Evolutionary conservation across 1,140 invertebrate species (phyloP).

Genomic region (Sinonovacula constricta): DNA sequence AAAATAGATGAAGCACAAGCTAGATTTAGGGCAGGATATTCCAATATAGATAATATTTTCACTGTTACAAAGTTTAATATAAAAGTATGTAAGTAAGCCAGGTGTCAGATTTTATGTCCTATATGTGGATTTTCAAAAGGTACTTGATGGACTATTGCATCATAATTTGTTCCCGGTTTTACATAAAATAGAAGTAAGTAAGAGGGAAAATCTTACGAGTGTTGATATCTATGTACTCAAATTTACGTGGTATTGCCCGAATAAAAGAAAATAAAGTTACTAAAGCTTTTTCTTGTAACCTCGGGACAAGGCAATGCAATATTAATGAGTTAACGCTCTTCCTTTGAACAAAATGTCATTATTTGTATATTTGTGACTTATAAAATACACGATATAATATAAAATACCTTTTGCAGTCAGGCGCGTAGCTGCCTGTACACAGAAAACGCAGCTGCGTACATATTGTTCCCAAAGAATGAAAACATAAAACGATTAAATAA

Average conservation of each 20-base stretch:
- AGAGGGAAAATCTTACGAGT: conserved; percentile 7
- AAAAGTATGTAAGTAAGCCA: conserved; percentile 12
- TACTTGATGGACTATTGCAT: neutral
- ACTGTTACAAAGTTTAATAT: conserved; percentile 11
- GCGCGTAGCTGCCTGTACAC: no score
- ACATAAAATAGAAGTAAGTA: neutral
- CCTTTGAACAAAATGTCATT: no score
- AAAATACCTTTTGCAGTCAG: no score
- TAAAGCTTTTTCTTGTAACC: conserved; percentile 10
- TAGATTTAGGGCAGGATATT: conserved; percentile 6
- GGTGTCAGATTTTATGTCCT: conserved; percentile 9
- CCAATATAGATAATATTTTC: conserved; percentile 1
- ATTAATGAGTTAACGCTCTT: no score
- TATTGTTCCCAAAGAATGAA: no score
- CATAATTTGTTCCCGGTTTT: neutral
- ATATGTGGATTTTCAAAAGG: conserved; percentile 13
- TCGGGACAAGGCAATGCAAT: conserved; percentile 18
- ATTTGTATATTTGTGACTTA: no score
- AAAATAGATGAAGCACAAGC: conserved; percentile 11
- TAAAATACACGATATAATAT: no score
- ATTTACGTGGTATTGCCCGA: neutral
- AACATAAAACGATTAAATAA: no score
- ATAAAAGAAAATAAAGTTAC: neutral
- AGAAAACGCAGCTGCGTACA: no score
- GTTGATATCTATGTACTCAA: conserved; percentile 21